These are phyloP conservation scores for Teleogryllus occipitalis DNA, from an alignment of 1,140 invertebrate species.

Conservation along the genomic window DNA sequence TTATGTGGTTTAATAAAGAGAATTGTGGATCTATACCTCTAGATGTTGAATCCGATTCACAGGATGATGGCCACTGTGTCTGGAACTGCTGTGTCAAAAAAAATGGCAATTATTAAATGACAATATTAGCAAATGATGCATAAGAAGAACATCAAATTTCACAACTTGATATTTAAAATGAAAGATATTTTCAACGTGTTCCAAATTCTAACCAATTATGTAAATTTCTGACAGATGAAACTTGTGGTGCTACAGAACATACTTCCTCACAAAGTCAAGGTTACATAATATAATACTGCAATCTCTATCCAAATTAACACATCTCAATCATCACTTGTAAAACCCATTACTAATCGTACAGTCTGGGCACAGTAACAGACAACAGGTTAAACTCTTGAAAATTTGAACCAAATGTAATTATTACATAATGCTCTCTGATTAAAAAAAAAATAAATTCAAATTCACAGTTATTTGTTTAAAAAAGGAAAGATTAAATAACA, in stretches of 20 bases:
- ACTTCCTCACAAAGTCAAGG: too few species aligned
- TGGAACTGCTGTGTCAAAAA: conserved; percentile 12
- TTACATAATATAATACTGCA: neutral
- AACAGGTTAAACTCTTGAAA: neutral
- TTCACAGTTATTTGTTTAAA: neutral
- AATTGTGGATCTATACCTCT: conserved; percentile 17
- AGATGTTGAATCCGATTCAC: conserved; percentile 24
- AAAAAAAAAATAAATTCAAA: neutral
- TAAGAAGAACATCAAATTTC: neutral
- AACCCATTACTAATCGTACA: too few species aligned
- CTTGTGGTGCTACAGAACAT: too few species aligned
- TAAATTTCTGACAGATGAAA: too few species aligned
- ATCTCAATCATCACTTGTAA: too few species aligned
- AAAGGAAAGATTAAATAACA: neutral
- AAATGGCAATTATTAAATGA: neutral
- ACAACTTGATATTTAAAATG: neutral
- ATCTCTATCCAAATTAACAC: neutral
- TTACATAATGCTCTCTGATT: neutral
- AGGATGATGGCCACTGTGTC: conserved; percentile 23
- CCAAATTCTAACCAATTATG: too few species aligned
- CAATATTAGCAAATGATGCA: neutral
- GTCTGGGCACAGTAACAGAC: too few species aligned
- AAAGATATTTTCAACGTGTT: too few species aligned
- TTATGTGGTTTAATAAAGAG: neutral
- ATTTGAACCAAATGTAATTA: neutral